phyloP scores from a whole-genome alignment of 2,797 vertebrate species.

The Synaphobranchus kaupii region DNA sequence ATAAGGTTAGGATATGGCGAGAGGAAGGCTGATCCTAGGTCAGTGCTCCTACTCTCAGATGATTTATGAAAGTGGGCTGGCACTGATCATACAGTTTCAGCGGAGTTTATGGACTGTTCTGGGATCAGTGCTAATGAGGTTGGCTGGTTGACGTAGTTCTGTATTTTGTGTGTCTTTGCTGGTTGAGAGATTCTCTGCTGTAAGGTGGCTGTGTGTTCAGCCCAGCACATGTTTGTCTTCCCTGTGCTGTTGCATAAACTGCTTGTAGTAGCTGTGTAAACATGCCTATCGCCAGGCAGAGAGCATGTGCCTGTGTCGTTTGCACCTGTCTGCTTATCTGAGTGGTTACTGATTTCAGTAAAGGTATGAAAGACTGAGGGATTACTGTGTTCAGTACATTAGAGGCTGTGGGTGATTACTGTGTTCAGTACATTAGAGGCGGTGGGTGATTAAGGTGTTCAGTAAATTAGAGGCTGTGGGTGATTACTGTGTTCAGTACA shows the following conservation, averaged over 20 bases:
- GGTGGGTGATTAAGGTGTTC: too few species aligned
- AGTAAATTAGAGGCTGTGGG: too few species aligned
- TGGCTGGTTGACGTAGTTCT: neutral
- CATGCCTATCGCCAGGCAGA: neutral
- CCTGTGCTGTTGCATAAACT: neutral
- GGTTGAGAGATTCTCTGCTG: neutral
- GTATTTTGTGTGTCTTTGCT: neutral
- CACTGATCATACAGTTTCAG: neutral
- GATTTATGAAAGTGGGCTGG: too few species aligned
- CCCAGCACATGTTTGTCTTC: constrained; percentile 58
- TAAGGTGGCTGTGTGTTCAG: neutral
- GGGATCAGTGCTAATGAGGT: neutral
- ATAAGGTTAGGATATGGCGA: too few species aligned
- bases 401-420: too few species aligned
- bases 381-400: too few species aligned
- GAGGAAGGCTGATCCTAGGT: too few species aligned
- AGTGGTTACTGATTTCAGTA: neutral
- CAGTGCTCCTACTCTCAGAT: too few species aligned
- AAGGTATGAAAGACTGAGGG: neutral
- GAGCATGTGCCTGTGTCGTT: neutral
- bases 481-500: too few species aligned
- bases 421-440: neutral
- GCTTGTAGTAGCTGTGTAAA: neutral
- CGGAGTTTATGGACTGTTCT: neutral
- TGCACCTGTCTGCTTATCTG: neutral